phyloP scores from a whole-genome alignment of 2,797 vertebrate species.

The Oryzias dopingdopingensis region DNA sequence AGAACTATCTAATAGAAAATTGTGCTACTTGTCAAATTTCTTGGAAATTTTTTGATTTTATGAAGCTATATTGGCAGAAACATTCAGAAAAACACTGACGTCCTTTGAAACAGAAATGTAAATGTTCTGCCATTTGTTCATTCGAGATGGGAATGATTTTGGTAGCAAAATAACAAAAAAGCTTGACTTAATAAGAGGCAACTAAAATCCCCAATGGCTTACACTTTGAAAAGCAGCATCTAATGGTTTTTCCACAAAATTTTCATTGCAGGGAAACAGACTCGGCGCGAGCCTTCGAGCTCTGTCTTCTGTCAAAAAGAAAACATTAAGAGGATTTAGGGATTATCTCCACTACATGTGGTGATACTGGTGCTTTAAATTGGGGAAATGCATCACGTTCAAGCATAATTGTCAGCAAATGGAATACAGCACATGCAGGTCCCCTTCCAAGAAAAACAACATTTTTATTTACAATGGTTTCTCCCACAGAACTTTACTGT shows the following conservation, averaged over 20 bases:
- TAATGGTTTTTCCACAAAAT: slow-evolving; percentile 19
- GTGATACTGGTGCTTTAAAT: slow-evolving; percentile 36
- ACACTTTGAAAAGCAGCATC: slow-evolving; percentile 2
- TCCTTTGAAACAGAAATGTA: background rate
- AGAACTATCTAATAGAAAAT: too few species aligned
- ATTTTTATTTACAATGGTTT: slow-evolving; percentile 24
- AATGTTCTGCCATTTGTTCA: background rate
- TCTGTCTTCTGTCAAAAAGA: slow-evolving; percentile 38
- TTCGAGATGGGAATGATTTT: slow-evolving; percentile 1
- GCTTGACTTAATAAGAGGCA: slow-evolving; percentile 5
- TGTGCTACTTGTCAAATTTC: background rate
- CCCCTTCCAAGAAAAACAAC: slow-evolving; percentile 30
- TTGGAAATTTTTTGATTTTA: too few species aligned
- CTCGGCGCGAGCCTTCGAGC: slow-evolving; percentile 2
- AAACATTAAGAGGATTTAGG: slow-evolving; percentile 53
- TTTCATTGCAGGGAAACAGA: slow-evolving; percentile 13
- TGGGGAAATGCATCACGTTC: slow-evolving; percentile 40
- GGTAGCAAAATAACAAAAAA: background rate
- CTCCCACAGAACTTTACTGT: slow-evolving; percentile 29
- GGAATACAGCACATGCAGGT: slow-evolving; percentile 11
- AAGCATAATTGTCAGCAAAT: slow-evolving; percentile 42
- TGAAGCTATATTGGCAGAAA: too few species aligned
- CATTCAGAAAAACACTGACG: too few species aligned
- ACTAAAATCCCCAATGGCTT: slow-evolving; percentile 1
- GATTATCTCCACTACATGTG: slow-evolving; percentile 38